Evolutionary conservation across 2,113 vertebrate species (phyloP).

Genomic region (Indicator indicator): DNA sequence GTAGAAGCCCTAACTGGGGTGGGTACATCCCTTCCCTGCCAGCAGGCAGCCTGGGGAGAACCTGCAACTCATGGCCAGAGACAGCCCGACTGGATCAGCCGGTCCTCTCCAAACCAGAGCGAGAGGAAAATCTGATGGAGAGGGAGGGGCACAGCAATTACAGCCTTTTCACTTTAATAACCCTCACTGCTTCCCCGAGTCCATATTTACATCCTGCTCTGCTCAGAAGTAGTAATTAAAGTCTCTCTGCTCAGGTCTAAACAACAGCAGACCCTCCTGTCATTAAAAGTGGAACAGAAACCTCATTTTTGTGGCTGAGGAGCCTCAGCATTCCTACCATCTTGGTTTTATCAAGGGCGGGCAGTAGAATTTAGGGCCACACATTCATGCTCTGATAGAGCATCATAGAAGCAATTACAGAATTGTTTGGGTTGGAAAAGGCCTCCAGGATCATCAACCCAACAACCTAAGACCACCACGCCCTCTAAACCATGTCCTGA

Average conservation of each 20-base stretch:
- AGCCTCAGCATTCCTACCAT: neutral
- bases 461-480: no score
- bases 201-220: conserved; percentile 63
- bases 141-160: conserved; percentile 66
- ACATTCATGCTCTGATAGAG: neutral
- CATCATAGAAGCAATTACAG: no score
- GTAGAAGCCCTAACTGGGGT: neutral
- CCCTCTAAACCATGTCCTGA: no score
- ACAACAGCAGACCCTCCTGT: conserved; percentile 51
- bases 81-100: conserved; percentile 47
- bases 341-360: neutral
- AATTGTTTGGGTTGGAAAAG: no score
- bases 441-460: no score
- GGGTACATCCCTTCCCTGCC: conserved; percentile 28
- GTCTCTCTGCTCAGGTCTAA: conserved; percentile 14
- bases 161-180: conserved; percentile 69
- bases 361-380: neutral
- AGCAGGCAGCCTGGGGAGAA: conserved; percentile 5
- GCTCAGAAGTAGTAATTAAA: conserved; percentile 60
- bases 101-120: conserved; percentile 62
- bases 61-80: conserved; percentile 16
- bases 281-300: conserved; percentile 23
- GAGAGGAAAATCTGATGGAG: conserved; percentile 70
- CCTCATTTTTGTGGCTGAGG: neutral
- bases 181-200: conserved; percentile 53